Evolutionary conservation across 2,888 invertebrate genomes (phyloP), one percentile per base, ranked within the genome.

Genomic region (Hipparchia semele): DNA sequence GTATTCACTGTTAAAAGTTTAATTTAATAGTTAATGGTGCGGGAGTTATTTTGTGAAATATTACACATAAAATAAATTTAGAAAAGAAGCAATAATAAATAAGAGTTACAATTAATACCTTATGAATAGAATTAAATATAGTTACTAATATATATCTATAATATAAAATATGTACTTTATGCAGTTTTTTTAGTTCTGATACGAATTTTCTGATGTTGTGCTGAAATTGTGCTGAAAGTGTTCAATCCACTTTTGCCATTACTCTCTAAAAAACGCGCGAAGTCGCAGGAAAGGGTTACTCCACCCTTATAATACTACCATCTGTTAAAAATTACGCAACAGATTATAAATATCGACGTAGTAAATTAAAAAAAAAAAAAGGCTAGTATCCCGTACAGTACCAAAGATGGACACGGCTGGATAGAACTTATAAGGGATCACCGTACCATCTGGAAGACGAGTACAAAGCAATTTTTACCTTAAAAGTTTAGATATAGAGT

Each of bases 371-470:
- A 74, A 76, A 70, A 74, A 76, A 72, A 72, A 76, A 73, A 76
- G 70, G 70, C 72, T 74, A 68, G 71, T 68, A 76, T 75, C 72
- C 71, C 73, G 74, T 73, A 74, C 58, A 58, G 71, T 70, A 54
- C 75, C 75, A 72, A 72, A 76, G 73, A 77, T 75, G 75, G 75
- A 71, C n/a, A 54, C 72, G 64, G 60, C 39, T 73, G 73, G 65
- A 62, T 72, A 73, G 53, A 72, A 65, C 68, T 5, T 39, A 64
- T 45, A 70, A 73, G 76, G 77, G 73, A 77, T 74, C 78, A 76
- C 76, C 76, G 78, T 78, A 74, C 75, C 76, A 79, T 77, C 76
- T 75, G 74, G 76, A 70, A 70, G 59, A 61, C 61, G 13, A 23
- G 7, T 53, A 10, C 65, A 49, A 69, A 59, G 58, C 53, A 80